phyloP scores from a whole-genome alignment of 2,888 invertebrate genomes.

The Boloria euphrosyne region DNA sequence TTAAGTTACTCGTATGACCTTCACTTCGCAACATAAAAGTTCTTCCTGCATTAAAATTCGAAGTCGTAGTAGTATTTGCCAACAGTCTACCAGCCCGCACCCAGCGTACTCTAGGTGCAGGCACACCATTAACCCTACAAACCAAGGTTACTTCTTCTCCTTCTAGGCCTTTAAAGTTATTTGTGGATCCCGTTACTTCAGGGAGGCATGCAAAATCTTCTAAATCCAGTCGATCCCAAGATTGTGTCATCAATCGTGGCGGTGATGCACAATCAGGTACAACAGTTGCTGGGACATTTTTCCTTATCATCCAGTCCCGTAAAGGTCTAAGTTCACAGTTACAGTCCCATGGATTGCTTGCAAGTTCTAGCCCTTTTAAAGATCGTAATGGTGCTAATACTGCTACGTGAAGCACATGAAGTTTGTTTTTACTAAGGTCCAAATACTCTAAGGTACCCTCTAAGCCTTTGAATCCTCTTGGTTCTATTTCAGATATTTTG shows the following conservation, averaged over 20 bases:
- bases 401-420: constrained; percentile 85
- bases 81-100: constrained; percentile 86
- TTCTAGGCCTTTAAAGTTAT: constrained; percentile 85
- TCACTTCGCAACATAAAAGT: constrained; percentile 85
- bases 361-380: constrained; percentile 88
- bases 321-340: constrained; percentile 88
- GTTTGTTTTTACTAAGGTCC: constrained; percentile 88
- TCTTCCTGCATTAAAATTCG: constrained; percentile 77
- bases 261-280: constrained; percentile 87
- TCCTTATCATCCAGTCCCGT: constrained; percentile 89
- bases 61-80: constrained; percentile 80
- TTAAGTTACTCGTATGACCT: constrained; percentile 87
- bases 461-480: constrained; percentile 87
- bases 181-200: constrained; percentile 83
- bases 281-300: constrained; percentile 87
- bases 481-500: constrained; percentile 85
- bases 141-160: constrained; percentile 88
- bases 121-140: constrained; percentile 87
- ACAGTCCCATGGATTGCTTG: constrained; percentile 93
- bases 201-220: constrained; percentile 92
- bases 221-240: constrained; percentile 89
- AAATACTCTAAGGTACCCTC: constrained; percentile 89
- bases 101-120: constrained; percentile 89
- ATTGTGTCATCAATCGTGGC: constrained; percentile 82
- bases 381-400: constrained; percentile 86